Evolutionary conservation across 2,797 vertebrate genomes (phyloP).

Genomic region (Sarcophilus harrisii): DNA sequence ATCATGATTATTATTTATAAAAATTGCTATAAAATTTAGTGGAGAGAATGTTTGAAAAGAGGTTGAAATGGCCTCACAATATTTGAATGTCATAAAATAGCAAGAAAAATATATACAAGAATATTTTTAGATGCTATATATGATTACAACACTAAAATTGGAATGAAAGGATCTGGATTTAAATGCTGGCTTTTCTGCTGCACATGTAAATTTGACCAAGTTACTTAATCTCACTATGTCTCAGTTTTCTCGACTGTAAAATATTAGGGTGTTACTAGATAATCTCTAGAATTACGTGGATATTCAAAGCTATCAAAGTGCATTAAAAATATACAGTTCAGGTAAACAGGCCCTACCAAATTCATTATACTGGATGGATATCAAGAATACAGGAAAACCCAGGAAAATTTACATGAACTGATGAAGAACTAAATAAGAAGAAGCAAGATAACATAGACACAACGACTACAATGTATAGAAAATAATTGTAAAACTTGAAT

Average conservation of each 20-base stretch:
- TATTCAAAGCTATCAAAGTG: neutral
- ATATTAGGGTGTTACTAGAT: neutral
- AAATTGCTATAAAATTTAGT: neutral
- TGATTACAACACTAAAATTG: neutral
- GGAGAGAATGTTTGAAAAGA: neutral
- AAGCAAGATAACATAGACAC: neutral
- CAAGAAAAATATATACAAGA: neutral
- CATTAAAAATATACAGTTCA: neutral
- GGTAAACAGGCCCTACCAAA: neutral
- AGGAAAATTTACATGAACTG: neutral
- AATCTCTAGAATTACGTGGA: neutral
- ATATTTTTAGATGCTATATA: neutral
- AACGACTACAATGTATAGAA: neutral
- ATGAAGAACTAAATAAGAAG: neutral
- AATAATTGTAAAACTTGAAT: neutral
- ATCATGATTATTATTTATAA: neutral
- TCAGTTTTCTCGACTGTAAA: neutral
- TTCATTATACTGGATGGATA: neutral
- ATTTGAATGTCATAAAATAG: neutral
- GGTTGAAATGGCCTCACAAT: neutral
- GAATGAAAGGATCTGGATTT: neutral
- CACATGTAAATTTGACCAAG: neutral
- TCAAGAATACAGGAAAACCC: neutral
- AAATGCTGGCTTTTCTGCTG: neutral
- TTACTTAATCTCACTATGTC: neutral